Percentiles rank a stretch among this genome's conserved stretches.
These are phyloP conservation scores for Allacma fusca DNA, from an alignment of 2,888 invertebrate genomes.

Conservation along the genomic window DNA sequence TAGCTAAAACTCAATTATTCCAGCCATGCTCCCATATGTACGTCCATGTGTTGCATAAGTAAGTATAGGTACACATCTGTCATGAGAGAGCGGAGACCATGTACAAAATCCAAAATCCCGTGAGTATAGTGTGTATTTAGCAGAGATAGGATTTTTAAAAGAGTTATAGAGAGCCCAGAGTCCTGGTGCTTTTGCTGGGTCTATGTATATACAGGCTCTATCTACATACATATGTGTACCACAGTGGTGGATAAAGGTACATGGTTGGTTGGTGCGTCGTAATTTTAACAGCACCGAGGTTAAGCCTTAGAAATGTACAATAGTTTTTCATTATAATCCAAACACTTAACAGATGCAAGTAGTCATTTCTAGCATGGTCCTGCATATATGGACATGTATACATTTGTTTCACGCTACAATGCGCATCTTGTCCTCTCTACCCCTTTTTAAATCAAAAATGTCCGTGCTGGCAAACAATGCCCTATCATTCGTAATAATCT, in stretches of 20 bases:
- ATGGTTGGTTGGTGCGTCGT: slow-evolving; percentile 1
- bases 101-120: too few species aligned
- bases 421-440: slow-evolving; percentile 55
- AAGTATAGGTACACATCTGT: too few species aligned
- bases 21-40: background rate
- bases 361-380: background rate
- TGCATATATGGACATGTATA: background rate
- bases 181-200: too few species aligned
- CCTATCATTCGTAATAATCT: slow-evolving; percentile 52
- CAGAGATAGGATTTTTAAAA: too few species aligned
- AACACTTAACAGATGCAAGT: background rate
- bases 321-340: slow-evolving; percentile 16
- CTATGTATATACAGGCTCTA: too few species aligned
- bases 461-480: slow-evolving; percentile 55
- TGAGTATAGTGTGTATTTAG: too few species aligned
- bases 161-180: too few species aligned
- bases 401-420: slow-evolving; percentile 59
- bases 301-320: slow-evolving; percentile 5
- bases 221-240: too few species aligned
- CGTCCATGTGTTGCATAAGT: background rate
- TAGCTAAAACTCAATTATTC: background rate
- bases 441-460: slow-evolving; percentile 54
- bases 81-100: too few species aligned
- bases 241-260: background rate
- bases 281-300: slow-evolving; percentile 16